These are phyloP conservation scores for Aleiodes testaceus DNA, from an alignment of 2,888 invertebrate species.

Conservation along the genomic window DNA sequence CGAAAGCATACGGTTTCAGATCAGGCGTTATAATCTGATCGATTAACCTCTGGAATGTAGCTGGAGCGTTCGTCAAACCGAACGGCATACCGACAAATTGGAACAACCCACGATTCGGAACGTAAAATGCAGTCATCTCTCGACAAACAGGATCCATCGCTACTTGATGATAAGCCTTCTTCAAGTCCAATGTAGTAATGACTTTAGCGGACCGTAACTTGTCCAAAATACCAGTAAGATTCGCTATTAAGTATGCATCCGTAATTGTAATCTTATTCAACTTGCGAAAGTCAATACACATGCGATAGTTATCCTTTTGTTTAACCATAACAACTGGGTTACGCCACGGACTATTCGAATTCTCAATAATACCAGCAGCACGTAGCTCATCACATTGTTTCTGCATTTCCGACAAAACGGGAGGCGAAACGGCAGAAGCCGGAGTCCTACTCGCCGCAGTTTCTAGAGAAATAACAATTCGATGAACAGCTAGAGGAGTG, in stretches of 20 bases:
- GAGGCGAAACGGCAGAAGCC: slow-evolving; percentile 35
- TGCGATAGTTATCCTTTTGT: slow-evolving; percentile 50
- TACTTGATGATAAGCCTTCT: slow-evolving; percentile 60
- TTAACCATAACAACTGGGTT: slow-evolving; percentile 58
- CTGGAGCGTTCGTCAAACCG: slow-evolving; percentile 54
- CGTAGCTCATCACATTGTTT: slow-evolving; percentile 57
- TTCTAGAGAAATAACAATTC: slow-evolving; percentile 29
- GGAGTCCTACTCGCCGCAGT: slow-evolving; percentile 31
- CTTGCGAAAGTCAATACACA: slow-evolving; percentile 18
- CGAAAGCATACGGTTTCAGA: background rate
- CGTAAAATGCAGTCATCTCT: slow-evolving; percentile 58
- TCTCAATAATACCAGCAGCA: slow-evolving; percentile 51
- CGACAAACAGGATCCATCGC: slow-evolving; percentile 48
- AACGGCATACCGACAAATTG: slow-evolving; percentile 60
- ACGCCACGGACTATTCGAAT: slow-evolving; percentile 48
- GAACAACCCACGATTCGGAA: slow-evolving; percentile 56
- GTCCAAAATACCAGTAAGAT: slow-evolving; percentile 53
- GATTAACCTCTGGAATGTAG: slow-evolving; percentile 31
- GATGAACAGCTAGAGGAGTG: slow-evolving; percentile 30
- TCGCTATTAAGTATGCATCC: background rate
- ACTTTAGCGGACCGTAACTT: slow-evolving; percentile 56
- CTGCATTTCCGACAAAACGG: slow-evolving; percentile 29
- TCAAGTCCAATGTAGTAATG: slow-evolving; percentile 60
- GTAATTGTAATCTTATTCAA: background rate
- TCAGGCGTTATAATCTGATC: slow-evolving; percentile 4